Conservation (phyloP, 2,113 vertebrate genomes). For the Gambusia affinis region DNA sequence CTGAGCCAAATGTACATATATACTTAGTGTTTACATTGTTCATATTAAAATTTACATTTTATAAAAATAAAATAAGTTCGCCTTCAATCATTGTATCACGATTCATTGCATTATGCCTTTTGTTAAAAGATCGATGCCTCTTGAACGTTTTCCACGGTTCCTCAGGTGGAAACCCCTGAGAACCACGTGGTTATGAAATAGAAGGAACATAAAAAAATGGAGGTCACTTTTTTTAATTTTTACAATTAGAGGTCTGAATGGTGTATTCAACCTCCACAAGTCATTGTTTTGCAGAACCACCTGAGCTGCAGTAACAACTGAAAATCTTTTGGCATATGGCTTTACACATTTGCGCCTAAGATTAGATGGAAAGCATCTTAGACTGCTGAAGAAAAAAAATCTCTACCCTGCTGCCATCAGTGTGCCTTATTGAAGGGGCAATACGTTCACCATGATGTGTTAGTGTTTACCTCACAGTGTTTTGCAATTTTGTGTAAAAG, state of each 20-base stretch:
- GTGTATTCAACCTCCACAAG: not conserved
- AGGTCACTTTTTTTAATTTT: not conserved
- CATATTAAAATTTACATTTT: conserved; percentile 20
- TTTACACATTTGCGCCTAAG: not conserved
- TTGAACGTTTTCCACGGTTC: not conserved
- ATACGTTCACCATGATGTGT: too few species aligned
- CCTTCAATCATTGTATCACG: conserved; percentile 27
- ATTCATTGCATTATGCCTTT: conserved; percentile 18
- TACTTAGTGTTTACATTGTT: conserved; percentile 44
- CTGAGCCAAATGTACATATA: conserved; percentile 50
- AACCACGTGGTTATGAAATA: not conserved
- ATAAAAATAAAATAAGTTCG: not conserved
- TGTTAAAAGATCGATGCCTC: not conserved
- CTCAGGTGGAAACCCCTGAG: not conserved
- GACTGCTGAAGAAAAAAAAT: not conserved
- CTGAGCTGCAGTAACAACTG: not conserved
- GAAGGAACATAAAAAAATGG: not conserved
- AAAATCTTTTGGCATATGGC: not conserved
- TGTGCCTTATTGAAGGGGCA: not conserved
- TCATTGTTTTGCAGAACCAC: not conserved
- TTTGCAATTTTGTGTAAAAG: too few species aligned
- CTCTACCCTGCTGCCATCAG: not conserved
- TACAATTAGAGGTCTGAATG: not conserved
- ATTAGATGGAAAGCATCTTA: not conserved
- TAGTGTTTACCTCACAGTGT: not conserved